These are phyloP conservation scores for Pipistrellus pipistrellus DNA, from an alignment of 2,797 vertebrate genomes.

Conservation along the genomic window DNA sequence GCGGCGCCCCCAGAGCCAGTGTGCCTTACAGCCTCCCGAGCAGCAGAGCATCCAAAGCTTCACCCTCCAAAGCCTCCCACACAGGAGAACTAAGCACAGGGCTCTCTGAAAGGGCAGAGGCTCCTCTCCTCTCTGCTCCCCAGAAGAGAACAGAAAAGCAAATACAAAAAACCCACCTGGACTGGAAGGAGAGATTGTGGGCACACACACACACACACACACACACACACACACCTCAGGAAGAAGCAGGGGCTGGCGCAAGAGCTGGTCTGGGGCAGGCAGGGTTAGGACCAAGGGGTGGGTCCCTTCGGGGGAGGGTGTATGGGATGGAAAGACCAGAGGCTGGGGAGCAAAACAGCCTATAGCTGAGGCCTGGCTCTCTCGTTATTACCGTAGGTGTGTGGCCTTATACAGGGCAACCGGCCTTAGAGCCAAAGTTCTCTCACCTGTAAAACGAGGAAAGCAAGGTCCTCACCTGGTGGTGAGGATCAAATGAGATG, in stretches of 20 bases:
- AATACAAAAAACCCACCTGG: slow-evolving; percentile 69
- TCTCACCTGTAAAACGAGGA: not conserved
- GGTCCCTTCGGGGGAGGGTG: not conserved
- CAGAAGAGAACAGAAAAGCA: slow-evolving; percentile 79
- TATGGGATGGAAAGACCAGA: not conserved
- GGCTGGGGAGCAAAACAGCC: not conserved
- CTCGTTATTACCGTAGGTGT: not conserved
- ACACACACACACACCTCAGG: not conserved
- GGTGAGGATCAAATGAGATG: not conserved
- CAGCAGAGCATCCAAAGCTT: slow-evolving; percentile 77
- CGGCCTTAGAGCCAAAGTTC: not conserved
- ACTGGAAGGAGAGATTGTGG: slow-evolving; percentile 49
- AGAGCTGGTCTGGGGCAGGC: not conserved
- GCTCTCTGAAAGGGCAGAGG: slow-evolving; percentile 63
- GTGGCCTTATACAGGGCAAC: not conserved
- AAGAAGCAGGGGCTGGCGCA: not conserved
- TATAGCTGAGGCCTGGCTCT: not conserved
- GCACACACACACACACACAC: too few relatives aligned
- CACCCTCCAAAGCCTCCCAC: slow-evolving; percentile 77
- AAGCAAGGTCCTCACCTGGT: not conserved
- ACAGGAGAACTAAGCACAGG: slow-evolving; percentile 74
- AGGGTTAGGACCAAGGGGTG: not conserved
- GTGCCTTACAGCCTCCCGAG: slow-evolving; percentile 63
- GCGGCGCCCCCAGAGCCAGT: slow-evolving; percentile 17
- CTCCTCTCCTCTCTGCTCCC: slow-evolving; percentile 25